Evolutionary conservation across 2,888 invertebrate species (phyloP), one percentile per base, ranked within the genome.

Genomic region (Melanophora roralis): DNA sequence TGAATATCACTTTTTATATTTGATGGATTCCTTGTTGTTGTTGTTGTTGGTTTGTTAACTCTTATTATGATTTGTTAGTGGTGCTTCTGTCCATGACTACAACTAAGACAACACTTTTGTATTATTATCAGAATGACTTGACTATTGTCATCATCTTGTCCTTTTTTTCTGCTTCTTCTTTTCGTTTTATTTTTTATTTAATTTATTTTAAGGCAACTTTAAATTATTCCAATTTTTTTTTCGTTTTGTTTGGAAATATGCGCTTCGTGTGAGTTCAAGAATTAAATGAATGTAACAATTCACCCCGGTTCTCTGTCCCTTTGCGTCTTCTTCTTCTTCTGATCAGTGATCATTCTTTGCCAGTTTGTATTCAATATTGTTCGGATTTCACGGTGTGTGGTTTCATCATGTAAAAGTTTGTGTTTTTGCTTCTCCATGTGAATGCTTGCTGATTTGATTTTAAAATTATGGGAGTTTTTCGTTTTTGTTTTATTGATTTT

Each of bases 251-350:
- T 55, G 68, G 69, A 74, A 74, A 73, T 68, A 77, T 82, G 84
- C 83, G 84, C 88, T 85, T 87, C 88, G 87, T 88, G 88, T 88
- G 88, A 87, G 88, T 88, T 86, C 88, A 86, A 86, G 87, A 88
- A 88, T 88, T 88, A 87, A 87, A 85, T 86, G 87, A 88, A 88
- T 88, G 86, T 72, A 81, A 79, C 68, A 78, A 76, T 74, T 74
- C 78, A 81, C 65, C 69, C 74, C 74, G 60, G 47, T 47, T 60
- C 38, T 27, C n/a, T 11, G 38, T 40, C 40, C 4, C 40, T 11
- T 19, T 68, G 36, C 27, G 55, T 47, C 32, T n/a, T 5, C 27
- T 40, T 71, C 12, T 23, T 34, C 47, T 43, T 59, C 9, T 36
- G 51, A 23, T 51, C 71, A 16, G 45, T 60, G 62, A 40, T 77